Base-by-base conservation (phyloP, 2,797 vertebrate species). In the Telmatherina bonti region DNA sequence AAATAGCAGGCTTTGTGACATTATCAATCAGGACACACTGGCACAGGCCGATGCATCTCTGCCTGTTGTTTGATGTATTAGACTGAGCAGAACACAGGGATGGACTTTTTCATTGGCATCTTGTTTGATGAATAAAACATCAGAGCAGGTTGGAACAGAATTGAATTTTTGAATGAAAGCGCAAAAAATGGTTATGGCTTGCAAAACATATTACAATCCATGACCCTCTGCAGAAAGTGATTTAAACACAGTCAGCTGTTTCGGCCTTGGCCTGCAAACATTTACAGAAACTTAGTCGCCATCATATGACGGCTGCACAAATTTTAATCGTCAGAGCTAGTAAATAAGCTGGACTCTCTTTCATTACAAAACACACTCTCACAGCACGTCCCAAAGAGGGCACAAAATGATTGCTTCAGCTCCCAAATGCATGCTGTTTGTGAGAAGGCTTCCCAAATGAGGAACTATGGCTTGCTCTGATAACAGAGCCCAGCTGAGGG, bases 111-210 rank as follows among this genome's bases (percentile, higher is more conserved):
- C 83, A 80, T 68, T 71, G 76, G 81, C 76, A 67, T 84, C 74
- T 81, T 15, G 24, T 75, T 79, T 81, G 78, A 90, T 91, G 89
- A 92, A 92, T 91, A 89, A 91, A 92, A 91, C 89, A 91, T 89
- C 71, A 67, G 65, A 15, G 70, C 7, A 20, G 64, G 73, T 51
- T 63, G 73, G 67, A 71, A 69, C 41, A 60, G 66, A 22, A 85
- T 58, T 83, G 63, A 74, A 84, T 85, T 84, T 80, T 83, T 80
- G 70, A 76, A 85, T 70, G 73, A 61, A 77, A 70, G 76, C 78
- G 62, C 62, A 75, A 69, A n/a, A 72, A 74, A 68, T 36, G 30
- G 57, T 69, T 74, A 43, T 74, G 78, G 82, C 84, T 86, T 67
- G 72, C 41, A 59, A 79, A 68, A 76, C 65, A 35, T 41, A 35